Conservation (phyloP, 1,140 invertebrate genomes). For the Triops cancriformis region DNA sequence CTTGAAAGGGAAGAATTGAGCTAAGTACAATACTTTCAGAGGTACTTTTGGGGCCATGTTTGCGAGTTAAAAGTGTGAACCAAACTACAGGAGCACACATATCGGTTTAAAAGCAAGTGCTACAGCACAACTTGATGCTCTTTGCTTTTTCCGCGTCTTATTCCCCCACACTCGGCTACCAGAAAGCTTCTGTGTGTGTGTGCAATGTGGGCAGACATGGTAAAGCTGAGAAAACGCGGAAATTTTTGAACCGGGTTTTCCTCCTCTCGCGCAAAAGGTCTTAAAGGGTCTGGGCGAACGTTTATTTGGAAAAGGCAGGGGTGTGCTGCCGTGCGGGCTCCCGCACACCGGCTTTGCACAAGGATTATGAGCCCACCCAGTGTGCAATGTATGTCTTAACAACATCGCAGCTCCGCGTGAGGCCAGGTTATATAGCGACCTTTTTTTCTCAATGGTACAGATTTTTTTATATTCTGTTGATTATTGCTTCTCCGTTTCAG, state of each 20-base stretch:
- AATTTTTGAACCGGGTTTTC: neutral
- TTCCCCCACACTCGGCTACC: too few relatives aligned
- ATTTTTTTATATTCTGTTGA: neutral
- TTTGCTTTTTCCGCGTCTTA: too few relatives aligned
- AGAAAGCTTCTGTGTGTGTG: neutral
- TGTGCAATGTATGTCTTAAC: slow-evolving; percentile 14
- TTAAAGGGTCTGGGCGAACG: slow-evolving; percentile 5
- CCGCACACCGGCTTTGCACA: slow-evolving; percentile 11
- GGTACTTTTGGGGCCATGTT: too few relatives aligned
- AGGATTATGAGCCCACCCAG: slow-evolving; percentile 12
- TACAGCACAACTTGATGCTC: too few relatives aligned
- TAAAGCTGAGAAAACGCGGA: neutral
- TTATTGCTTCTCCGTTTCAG: too few relatives aligned
- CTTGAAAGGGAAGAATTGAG: too few relatives aligned
- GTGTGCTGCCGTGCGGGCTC: slow-evolving; percentile 11
- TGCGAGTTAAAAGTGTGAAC: too few relatives aligned
- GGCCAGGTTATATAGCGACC: neutral
- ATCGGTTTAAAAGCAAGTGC: too few relatives aligned
- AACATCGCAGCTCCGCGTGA: neutral
- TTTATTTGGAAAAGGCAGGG: slow-evolving; percentile 13
- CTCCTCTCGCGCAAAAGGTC: neutral
- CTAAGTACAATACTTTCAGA: too few relatives aligned
- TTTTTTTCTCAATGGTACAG: neutral
- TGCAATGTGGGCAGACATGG: neutral
- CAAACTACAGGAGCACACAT: too few relatives aligned